Base-by-base conservation (phyloP, 2,113 vertebrate species). In the Centropus bengalensis region DNA sequence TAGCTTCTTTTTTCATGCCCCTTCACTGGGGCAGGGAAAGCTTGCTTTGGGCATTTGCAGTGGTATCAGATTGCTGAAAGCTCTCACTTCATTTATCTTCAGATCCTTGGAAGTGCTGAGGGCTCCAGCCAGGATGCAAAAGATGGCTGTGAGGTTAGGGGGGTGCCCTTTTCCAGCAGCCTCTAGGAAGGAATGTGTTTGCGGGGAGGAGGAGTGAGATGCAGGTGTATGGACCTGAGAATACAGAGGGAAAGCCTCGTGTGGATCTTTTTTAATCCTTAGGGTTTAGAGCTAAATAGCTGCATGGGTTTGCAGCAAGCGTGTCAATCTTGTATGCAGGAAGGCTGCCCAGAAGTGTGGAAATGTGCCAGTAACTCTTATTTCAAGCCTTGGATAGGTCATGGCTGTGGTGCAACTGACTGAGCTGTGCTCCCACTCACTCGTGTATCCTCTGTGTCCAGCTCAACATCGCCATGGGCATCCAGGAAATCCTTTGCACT, bases 401-500 rank as follows among this genome's bases (percentile, higher is more conserved):
- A 16, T 1, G 45, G 23, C 56, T 12, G 23, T 36, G 64, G 49
- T 63, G 24, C 64, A 54, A 49, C 30, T 21, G 73, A 24, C 45
- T 30, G 73, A 88, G 83, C 76, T 0, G 1, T 0, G 2, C 23
- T 20, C 76, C 63, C 0, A 1, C 73, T 64, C 3, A 4, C 56
- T 45, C 6, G 18, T 5, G 4, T 49, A 64, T 69, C 64, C 51
- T 83, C 77, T 10, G 21, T 5, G 77, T 36, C 73, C 4, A n/a
- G 67, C 64, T 3, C 1, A 74, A 64, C 45, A 0, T 28, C 0
- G 42, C 88, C 8, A 3, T 40, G 56, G 76, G 52, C 66, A 82
- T 71, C 23, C 47, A 40, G 89, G 69, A 83, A 93, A 94, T 92
- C 88, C 88, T 93, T 88, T 86, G 82, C 63, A 40, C 58, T 74